Percentiles rank a stretch among this genome's conserved stretches.
phyloP scores from a whole-genome alignment of 2,797 vertebrate genomes.

The Triplophysa yarkandensis region DNA sequence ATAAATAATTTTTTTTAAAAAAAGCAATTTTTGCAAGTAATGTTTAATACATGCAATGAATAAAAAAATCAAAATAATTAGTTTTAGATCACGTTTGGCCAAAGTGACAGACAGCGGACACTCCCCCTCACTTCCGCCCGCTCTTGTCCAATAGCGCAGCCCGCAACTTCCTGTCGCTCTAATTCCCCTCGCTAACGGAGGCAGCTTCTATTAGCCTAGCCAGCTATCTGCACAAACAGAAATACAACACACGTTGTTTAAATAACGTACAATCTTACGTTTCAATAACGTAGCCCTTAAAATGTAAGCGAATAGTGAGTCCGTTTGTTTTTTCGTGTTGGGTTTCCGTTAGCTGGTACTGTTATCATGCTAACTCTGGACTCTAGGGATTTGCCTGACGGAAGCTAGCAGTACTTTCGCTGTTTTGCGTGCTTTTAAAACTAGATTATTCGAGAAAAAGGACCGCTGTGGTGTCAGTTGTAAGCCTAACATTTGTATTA shows the following conservation, averaged over 20 bases:
- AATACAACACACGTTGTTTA: neutral
- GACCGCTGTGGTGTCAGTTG: neutral
- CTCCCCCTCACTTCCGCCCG: slow-evolving; percentile 46
- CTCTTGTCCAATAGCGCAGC: slow-evolving; percentile 46
- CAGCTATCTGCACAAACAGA: slow-evolving; percentile 22
- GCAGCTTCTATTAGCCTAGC: slow-evolving; percentile 22
- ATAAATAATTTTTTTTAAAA: neutral
- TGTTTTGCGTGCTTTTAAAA: neutral
- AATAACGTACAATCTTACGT: slow-evolving; percentile 16
- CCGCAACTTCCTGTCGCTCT: slow-evolving; percentile 55
- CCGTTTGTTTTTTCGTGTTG: neutral
- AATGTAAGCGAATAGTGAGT: neutral
- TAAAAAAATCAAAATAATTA: neutral
- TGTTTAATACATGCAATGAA: neutral
- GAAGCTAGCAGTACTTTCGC: slow-evolving; percentile 11
- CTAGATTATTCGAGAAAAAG: neutral
- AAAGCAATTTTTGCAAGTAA: neutral
- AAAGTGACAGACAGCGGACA: slow-evolving; percentile 35
- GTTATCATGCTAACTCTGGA: slow-evolving; percentile 24
- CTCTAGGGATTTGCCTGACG: slow-evolving; percentile 1
- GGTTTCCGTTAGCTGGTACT: slow-evolving; percentile 19
- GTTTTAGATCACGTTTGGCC: neutral
- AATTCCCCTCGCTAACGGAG: slow-evolving; percentile 32
- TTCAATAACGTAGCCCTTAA: neutral
- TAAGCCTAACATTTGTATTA: slow-evolving; percentile 14